phyloP scores from a whole-genome alignment of 2,113 vertebrate genomes.

The Herpetotheres cachinnans region DNA sequence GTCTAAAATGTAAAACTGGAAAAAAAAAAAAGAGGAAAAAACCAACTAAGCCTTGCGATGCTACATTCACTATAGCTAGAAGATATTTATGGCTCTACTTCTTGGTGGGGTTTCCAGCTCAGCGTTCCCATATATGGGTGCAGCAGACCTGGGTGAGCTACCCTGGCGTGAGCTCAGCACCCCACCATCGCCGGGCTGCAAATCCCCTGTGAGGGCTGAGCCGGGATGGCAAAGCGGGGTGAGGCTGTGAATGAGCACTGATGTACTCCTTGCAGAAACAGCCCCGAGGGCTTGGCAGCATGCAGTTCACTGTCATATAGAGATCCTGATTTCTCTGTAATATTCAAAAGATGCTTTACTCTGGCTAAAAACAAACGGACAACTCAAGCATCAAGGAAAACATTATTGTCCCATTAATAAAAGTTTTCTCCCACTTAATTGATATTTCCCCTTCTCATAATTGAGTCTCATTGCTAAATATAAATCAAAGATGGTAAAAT shows the following conservation, averaged over 20 bases:
- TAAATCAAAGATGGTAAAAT: slow-evolving; percentile 63
- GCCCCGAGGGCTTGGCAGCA: neutral
- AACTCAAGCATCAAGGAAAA: slow-evolving; percentile 41
- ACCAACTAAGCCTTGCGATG: neutral
- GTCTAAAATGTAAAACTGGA: slow-evolving; percentile 47
- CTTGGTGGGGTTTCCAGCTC: neutral
- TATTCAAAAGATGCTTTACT: neutral
- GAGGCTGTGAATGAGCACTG: neutral
- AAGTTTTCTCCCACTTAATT: slow-evolving; percentile 46
- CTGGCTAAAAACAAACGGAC: neutral
- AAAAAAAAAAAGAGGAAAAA: neutral
- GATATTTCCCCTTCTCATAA: slow-evolving; percentile 39
- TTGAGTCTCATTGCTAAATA: neutral
- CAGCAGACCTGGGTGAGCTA: neutral
- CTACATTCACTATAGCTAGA: neutral
- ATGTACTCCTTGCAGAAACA: neutral
- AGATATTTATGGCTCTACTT: neutral
- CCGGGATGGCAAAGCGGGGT: neutral
- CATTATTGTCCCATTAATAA: slow-evolving; percentile 55
- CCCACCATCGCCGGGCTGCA: neutral
- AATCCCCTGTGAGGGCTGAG: neutral
- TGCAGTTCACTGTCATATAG: neutral
- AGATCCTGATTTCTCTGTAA: neutral
- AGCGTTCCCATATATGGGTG: fast-evolving
- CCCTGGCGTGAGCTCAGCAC: neutral